Base-by-base conservation (phyloP, 2,113 vertebrate genomes). In the Lamprotornis superbus region DNA sequence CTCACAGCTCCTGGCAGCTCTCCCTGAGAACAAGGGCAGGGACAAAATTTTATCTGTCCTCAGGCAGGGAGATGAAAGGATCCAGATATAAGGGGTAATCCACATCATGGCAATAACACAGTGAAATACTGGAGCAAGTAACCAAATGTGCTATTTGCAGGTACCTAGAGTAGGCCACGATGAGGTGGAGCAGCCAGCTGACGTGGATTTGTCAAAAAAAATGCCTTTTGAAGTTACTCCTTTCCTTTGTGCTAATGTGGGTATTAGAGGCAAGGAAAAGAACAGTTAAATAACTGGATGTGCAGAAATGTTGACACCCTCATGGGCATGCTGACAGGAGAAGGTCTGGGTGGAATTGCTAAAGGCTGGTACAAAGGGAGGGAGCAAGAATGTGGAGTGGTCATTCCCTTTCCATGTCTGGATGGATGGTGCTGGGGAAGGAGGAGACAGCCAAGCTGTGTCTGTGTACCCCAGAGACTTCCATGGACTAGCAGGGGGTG, bases 331-430 rank as follows among this genome's bases (percentile, higher is more conserved):
- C 30, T 71, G 61, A 10, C 33, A 57, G 53, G 33, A 73, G 39
- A 12, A 28, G 33, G 2, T 24, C 39, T 67, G n/a, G 21, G 31
- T 25, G 27, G 44, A 55, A 27, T 7, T 83, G 53, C 53, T 56
- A 2, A 65, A 31, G 46, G 27, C 27, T 56, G 31, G 20, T 6
- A 31, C 17, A 44, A 60, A 81, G 63, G 1, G 1, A 83, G 30
- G 23, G 31, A 57, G 9, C 15, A 47, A 27, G 22, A 0, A 0
- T 5, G 25, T 15, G 44, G 24, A 11, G n/a, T 20, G 46, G 7
- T 33, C 1, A 1, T 28, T 55, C 7, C n/a, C 7, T 8, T 6
- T 30, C 4, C 2, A 30, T 15, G 42, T 40, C 46, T 57, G 27
- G 14, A 31, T 86, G 67, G 53, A 70, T 4, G 7, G 11, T 24